Percentiles rank a stretch among this genome's conserved stretches.
Conservation (phyloP, 2,888 invertebrate species). For the Willowsia nigromaculata region DNA sequence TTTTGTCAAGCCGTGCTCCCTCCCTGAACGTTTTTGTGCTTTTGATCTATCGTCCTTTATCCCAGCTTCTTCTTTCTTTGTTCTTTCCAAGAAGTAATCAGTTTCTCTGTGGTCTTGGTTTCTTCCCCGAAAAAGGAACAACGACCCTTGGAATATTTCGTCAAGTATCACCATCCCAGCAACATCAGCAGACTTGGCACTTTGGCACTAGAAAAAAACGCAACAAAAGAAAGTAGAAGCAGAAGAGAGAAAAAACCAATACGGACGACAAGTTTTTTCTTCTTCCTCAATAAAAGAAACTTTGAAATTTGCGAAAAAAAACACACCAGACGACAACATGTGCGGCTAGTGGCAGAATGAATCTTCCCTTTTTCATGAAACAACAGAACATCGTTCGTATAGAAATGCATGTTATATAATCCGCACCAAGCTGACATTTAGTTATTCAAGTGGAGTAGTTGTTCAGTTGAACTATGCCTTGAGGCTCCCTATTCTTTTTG, state of each 20-base stretch:
- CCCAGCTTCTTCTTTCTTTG: slow-evolving; percentile 6
- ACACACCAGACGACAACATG: not conserved
- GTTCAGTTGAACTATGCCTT: slow-evolving; percentile 34
- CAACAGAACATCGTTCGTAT: not conserved
- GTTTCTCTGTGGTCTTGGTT: slow-evolving; percentile 22
- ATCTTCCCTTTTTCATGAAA: not conserved
- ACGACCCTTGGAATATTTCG: slow-evolving; percentile 31
- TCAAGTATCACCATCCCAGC: not conserved
- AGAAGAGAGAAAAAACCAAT: not conserved
- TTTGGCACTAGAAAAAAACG: not conserved
- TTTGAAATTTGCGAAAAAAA: slow-evolving; percentile 2
- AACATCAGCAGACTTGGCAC: not conserved
- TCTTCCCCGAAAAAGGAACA: not conserved
- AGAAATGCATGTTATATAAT: not conserved
- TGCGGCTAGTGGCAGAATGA: not conserved
- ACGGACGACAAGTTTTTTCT: not conserved
- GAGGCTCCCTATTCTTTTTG: slow-evolving; percentile 18
- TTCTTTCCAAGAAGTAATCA: slow-evolving; percentile 45
- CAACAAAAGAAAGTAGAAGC: not conserved
- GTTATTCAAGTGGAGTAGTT: not conserved
- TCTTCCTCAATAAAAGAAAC: not conserved
- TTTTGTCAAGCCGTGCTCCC: not conserved
- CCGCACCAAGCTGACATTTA: not conserved
- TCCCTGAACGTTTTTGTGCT: not conserved
- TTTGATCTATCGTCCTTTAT: slow-evolving; percentile 34